phyloP scores from a whole-genome alignment of 2,113 vertebrate species.

The Microcebus lehilahytsara region DNA sequence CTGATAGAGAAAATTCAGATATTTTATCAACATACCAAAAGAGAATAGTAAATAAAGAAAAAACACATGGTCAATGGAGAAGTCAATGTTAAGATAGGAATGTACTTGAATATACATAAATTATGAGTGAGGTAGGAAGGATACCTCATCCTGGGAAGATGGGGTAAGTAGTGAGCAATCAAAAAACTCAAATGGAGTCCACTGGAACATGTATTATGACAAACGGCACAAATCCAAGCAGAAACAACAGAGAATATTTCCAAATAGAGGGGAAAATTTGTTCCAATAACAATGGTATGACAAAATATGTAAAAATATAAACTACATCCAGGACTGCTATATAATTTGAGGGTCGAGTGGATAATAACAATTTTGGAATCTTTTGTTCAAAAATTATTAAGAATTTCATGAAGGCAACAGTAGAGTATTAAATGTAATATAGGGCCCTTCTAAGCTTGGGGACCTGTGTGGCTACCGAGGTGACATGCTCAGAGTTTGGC shows the following conservation, averaged over 20 bases:
- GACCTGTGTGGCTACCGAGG: rapidly evolving
- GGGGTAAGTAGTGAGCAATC: rapidly evolving
- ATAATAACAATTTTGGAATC: neutral
- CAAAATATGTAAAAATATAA: neutral
- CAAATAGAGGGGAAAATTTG: neutral
- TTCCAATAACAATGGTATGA: neutral
- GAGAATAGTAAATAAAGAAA: neutral
- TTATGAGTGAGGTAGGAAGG: neutral
- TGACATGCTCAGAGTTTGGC: neutral
- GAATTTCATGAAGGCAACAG: neutral
- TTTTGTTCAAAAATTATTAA: neutral
- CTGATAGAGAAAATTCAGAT: neutral
- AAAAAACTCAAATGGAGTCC: neutral
- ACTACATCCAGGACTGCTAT: neutral
- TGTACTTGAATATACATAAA: neutral
- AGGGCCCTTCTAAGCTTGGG: neutral
- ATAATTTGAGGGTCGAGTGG: neutral
- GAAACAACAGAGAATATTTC: neutral
- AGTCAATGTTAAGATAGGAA: neutral
- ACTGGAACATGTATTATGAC: neutral
- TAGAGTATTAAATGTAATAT: neutral
- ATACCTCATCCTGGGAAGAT: neutral
- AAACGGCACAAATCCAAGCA: neutral
- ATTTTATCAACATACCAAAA: neutral
- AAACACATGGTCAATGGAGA: too few species aligned